phyloP scores from a whole-genome alignment of 92 coral and sea anemone genomes.

The Siderastrea radians region DNA sequence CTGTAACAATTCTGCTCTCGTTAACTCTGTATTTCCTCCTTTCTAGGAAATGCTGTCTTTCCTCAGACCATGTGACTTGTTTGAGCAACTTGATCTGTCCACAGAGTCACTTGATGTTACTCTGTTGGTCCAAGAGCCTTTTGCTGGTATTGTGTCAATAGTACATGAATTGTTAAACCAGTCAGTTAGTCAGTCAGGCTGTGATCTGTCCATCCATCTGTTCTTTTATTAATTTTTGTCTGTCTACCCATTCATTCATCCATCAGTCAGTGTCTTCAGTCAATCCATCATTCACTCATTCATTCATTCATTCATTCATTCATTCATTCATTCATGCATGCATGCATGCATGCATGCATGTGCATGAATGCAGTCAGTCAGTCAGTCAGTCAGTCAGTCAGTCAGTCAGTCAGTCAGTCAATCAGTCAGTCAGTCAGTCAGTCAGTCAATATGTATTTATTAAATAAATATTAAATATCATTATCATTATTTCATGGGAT shows the following conservation, averaged over 20 bases:
- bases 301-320: no score
- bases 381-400: background rate
- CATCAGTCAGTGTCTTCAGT: background rate
- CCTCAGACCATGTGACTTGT: conserved; percentile 87
- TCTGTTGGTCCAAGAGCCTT: conserved; percentile 53
- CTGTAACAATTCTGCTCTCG: background rate
- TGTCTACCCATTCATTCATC: background rate
- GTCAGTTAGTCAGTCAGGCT: background rate
- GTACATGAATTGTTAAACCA: background rate
- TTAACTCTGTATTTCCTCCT: background rate
- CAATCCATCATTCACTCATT: background rate
- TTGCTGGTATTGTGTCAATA: background rate
- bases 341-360: no score
- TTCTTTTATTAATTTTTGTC: no score
- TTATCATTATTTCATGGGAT: no score
- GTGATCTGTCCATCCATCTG: no score
- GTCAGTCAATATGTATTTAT: no score
- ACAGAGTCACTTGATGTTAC: conserved; percentile 58
- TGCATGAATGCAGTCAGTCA: no score
- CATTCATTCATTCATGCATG: no score
- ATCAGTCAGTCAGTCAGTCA: no score
- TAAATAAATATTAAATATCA: no score
- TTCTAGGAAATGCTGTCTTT: conserved; percentile 90
- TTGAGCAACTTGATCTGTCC: conserved; percentile 76
- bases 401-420: background rate